Percentiles rank a stretch among this genome's conserved stretches.
Evolutionary conservation across 2,113 vertebrate species (phyloP).

Genomic region (Pelusios castaneus): DNA sequence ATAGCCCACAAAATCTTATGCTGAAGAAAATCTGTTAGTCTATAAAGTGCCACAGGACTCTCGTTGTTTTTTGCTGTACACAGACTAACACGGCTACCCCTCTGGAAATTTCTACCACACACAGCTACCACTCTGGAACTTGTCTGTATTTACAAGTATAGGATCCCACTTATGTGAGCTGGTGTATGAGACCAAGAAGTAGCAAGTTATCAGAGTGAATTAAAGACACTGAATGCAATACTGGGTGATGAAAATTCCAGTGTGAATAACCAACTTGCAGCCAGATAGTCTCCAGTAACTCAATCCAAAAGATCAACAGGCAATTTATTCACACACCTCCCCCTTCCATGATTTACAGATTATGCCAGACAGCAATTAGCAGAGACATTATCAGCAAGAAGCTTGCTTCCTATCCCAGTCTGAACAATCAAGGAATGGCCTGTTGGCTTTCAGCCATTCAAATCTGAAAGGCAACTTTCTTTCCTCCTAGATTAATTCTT

Average conservation of each 20-base stretch:
- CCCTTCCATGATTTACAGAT: not conserved
- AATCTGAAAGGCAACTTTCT: not conserved
- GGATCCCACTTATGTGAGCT: not conserved
- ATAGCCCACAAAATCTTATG: too few species aligned
- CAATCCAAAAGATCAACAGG: not conserved
- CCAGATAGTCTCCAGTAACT: not conserved
- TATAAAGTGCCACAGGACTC: too few species aligned
- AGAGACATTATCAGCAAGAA: not conserved
- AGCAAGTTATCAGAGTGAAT: not conserved
- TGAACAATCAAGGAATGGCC: not conserved
- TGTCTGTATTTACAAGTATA: not conserved
- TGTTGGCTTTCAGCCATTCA: not conserved
- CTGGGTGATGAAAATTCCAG: not conserved
- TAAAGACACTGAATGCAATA: not conserved
- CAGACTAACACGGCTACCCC: too few species aligned
- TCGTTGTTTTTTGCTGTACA: too few species aligned
- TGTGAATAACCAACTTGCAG: not conserved
- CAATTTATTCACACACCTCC: not conserved
- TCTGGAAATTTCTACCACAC: too few species aligned
- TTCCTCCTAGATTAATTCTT: not conserved
- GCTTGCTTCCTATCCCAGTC: not conserved
- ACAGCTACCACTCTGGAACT: too few species aligned
- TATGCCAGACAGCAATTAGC: not conserved
- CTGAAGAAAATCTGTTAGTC: too few species aligned
- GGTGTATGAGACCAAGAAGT: not conserved